A percentile compares a stretch with the other conserved stretches of the same genome.
These are phyloP conservation scores for Dasyurus viverrinus DNA, from an alignment of 2,113 vertebrate species.

Conservation along the genomic window DNA sequence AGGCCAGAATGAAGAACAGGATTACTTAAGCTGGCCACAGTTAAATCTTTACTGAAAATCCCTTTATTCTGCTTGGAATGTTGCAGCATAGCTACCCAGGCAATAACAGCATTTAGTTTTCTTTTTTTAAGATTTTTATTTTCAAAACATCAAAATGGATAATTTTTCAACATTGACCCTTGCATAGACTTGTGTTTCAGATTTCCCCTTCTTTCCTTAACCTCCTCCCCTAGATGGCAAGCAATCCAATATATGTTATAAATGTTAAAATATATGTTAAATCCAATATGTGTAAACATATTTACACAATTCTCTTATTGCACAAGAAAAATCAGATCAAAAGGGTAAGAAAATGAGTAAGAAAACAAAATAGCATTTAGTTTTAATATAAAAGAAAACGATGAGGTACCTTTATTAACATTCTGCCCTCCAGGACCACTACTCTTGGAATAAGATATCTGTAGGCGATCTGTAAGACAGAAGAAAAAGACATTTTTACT, in stretches of 20 bases:
- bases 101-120: neutral
- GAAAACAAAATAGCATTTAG: neutral
- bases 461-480: constrained; percentile 88
- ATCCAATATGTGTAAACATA: too few species aligned
- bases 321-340: too few species aligned
- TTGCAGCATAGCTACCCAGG: neutral
- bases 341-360: too few species aligned
- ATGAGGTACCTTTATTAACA: constrained; percentile 93
- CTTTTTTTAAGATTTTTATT: too few species aligned
- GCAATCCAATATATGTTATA: too few species aligned
- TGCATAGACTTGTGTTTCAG: too few species aligned
- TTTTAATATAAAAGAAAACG: neutral
- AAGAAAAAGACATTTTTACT: neutral
- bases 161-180: too few species aligned
- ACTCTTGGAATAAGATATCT: constrained; percentile 91
- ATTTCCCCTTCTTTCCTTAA: too few species aligned
- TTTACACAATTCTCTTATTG: too few species aligned
- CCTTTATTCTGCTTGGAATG: constrained; percentile 40
- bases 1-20: constrained; percentile 56
- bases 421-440: constrained; percentile 95
- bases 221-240: too few species aligned
- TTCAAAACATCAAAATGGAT: too few species aligned
- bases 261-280: too few species aligned
- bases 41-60: constrained; percentile 30
- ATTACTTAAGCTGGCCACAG: constrained; percentile 53